These are phyloP conservation scores for Spodoptera picta DNA, from an alignment of 2,888 invertebrate species.

Conservation along the genomic window DNA sequence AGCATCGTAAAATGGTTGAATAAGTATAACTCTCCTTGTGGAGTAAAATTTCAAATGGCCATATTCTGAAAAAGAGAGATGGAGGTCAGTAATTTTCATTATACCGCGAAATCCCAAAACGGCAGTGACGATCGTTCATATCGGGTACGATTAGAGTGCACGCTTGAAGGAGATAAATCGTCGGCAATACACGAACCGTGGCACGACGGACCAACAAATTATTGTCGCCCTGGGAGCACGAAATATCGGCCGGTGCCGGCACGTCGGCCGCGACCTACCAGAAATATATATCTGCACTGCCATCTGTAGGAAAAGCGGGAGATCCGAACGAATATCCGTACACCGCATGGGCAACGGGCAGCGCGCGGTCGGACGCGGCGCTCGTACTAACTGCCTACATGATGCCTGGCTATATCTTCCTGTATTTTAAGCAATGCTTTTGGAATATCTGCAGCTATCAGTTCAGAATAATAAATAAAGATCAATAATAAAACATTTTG, in stretches of 20 bases:
- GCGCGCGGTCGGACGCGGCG: constrained; percentile 31
- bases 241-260: constrained; percentile 77
- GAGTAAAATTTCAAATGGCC: constrained; percentile 18
- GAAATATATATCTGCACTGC: constrained; percentile 73
- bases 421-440: constrained; percentile 28
- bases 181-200: constrained; percentile 73
- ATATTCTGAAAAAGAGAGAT: constrained; percentile 24
- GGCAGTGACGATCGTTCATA: constrained; percentile 69
- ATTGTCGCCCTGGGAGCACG: constrained; percentile 84
- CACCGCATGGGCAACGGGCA: constrained; percentile 8
- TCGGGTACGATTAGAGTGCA: constrained; percentile 73
- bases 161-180: constrained; percentile 79
- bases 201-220: constrained; percentile 84
- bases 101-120: constrained; percentile 55
- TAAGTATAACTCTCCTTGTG: constrained; percentile 13
- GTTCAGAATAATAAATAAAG: constrained; percentile 32
- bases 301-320: constrained; percentile 61
- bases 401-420: constrained; percentile 35
- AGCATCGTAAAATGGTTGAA: constrained; percentile 32
- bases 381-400: constrained; percentile 42
- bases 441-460: constrained; percentile 32
- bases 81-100: constrained; percentile 50
- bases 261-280: constrained; percentile 71
- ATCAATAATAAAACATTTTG: constrained; percentile 10
- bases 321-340: constrained; percentile 56